Percentiles rank a stretch among this genome's conserved stretches.
Conservation (phyloP, 2,113 vertebrate species). For the Ceyx melanurus region DNA sequence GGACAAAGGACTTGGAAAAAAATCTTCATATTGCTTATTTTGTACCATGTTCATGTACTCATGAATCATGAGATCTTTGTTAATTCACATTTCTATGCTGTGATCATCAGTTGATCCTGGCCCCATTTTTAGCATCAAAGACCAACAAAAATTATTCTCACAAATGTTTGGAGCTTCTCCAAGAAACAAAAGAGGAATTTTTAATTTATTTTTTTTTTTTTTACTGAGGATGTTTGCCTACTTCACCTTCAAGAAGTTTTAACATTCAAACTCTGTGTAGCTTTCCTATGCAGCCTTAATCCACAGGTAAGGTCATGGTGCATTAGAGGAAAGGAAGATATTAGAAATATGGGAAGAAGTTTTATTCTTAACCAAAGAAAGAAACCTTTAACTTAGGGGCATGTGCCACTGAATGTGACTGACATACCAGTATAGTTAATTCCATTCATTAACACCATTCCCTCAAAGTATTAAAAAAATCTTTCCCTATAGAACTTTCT, state of each 20-base stretch:
- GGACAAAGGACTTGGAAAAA: neutral
- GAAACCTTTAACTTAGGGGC: neutral
- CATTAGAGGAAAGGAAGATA: neutral
- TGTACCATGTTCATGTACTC: neutral
- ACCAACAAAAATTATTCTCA: neutral
- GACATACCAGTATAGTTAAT: rapidly evolving
- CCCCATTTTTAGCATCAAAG: neutral
- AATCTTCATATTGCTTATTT: neutral
- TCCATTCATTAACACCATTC: neutral
- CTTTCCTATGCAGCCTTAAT: rapidly evolving
- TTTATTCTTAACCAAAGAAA: neutral
- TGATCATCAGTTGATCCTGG: neutral
- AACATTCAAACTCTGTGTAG: neutral
- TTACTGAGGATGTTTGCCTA: neutral
- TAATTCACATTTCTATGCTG: neutral
- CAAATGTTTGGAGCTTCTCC: neutral
- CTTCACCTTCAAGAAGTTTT: neutral
- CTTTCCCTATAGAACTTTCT: neutral
- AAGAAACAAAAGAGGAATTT: neutral
- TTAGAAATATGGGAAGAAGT: neutral
- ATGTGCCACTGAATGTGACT: neutral
- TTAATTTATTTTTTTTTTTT: too few species aligned
- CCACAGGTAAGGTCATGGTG: neutral
- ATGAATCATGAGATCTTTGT: neutral
- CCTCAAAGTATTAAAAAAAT: neutral